phyloP scores from a whole-genome alignment of 2,797 vertebrate genomes.

The Poliocrania exsul region DNA sequence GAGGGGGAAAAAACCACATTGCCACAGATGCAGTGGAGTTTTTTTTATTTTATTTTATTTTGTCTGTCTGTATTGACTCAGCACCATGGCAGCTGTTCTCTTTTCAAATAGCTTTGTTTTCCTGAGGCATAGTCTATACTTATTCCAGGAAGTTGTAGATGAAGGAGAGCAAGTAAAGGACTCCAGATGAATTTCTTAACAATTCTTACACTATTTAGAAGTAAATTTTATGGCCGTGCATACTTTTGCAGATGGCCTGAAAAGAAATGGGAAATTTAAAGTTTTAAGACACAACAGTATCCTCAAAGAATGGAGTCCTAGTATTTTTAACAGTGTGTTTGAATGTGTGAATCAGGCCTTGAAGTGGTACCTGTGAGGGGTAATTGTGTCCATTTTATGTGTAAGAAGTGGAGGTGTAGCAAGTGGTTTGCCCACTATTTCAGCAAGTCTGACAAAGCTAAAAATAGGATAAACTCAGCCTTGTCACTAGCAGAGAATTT shows the following conservation, averaged over 20 bases:
- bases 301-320: not conserved
- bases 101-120: conserved; percentile 72
- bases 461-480: not conserved
- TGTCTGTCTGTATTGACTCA: conserved; percentile 68
- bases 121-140: conserved; percentile 52
- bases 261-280: not conserved
- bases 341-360: not conserved
- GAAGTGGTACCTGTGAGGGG: not conserved
- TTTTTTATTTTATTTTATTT: conserved; percentile 59
- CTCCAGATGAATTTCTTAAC: conserved; percentile 53
- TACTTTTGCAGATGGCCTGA: conserved; percentile 5
- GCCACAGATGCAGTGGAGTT: conserved; percentile 55
- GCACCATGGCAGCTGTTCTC: conserved; percentile 67
- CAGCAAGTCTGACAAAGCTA: not conserved
- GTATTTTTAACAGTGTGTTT: not conserved
- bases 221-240: not conserved
- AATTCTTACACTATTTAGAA: not conserved
- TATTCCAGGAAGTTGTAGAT: conserved; percentile 54
- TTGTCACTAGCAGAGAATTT: not conserved
- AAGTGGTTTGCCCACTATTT: not conserved
- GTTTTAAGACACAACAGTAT: not conserved
- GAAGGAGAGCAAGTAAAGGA: conserved; percentile 43
- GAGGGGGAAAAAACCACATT: not conserved
- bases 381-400: not conserved
- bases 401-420: not conserved